Conservation (phyloP, 2,113 vertebrate species). For the Clarias batrachus region DNA sequence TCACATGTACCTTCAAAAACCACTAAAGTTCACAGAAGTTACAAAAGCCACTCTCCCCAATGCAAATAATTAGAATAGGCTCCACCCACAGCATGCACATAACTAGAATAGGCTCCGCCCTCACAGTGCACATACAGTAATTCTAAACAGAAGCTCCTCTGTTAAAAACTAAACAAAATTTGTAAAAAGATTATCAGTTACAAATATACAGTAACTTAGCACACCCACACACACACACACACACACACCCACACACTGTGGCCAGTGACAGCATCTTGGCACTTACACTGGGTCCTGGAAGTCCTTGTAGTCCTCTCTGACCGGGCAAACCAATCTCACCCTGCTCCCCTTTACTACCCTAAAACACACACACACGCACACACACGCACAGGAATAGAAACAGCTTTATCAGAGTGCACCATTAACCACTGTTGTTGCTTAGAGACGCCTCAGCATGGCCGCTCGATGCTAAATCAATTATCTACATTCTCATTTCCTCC, state of each 20-base stretch:
- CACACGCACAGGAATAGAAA: conserved; percentile 41
- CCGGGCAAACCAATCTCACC: conserved; percentile 78
- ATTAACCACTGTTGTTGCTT: conserved; percentile 61
- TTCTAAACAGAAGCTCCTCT: background rate
- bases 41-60: background rate
- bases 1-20: no score
- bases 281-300: conserved; percentile 70
- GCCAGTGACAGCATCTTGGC: conserved; percentile 17
- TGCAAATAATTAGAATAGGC: background rate
- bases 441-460: conserved; percentile 56
- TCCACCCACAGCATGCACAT: background rate
- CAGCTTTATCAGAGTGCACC: conserved; percentile 58
- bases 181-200: no score
- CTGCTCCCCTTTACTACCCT: conserved; percentile 78
- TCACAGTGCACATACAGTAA: background rate
- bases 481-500: conserved; percentile 26
- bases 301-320: conserved; percentile 74
- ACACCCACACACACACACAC: background rate
- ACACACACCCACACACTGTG: conserved; percentile 10
- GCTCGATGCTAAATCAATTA: conserved; percentile 60
- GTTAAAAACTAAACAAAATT: no score
- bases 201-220: no score
- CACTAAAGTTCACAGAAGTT: no score
- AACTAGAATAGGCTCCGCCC: background rate
- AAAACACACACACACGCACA: conserved; percentile 59